phyloP scores from a whole-genome alignment of 2,888 invertebrate genomes.

The Tholera decimalis region DNA sequence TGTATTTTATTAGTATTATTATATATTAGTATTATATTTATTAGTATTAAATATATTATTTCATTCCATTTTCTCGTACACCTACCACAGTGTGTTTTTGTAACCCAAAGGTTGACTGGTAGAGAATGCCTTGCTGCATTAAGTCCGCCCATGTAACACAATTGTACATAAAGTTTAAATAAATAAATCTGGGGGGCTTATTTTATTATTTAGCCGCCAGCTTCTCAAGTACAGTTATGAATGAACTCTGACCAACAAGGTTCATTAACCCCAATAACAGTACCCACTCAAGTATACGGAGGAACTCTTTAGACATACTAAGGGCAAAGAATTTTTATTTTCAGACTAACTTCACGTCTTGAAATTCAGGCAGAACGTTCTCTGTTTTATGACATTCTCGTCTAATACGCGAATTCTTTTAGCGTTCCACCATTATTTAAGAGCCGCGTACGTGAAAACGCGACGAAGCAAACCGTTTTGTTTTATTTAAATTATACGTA shows the following conservation, averaged over 20 bases:
- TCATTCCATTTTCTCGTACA: too few relatives aligned
- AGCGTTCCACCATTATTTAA: conserved; percentile 41
- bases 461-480: conserved; percentile 20
- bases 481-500: conserved; percentile 50
- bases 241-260: background rate
- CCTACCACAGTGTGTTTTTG: too few relatives aligned
- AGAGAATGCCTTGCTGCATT: too few relatives aligned
- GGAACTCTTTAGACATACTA: conserved; percentile 5
- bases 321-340: conserved; percentile 31
- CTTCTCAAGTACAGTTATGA: too few relatives aligned
- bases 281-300: background rate
- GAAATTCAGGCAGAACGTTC: conserved; percentile 33
- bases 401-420: conserved; percentile 56
- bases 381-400: conserved; percentile 49
- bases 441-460: background rate
- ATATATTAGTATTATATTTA: too few relatives aligned
- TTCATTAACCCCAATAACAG: background rate
- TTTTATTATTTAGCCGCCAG: too few relatives aligned
- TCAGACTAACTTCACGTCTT: conserved; percentile 22
- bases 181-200: too few relatives aligned
- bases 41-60: too few relatives aligned
- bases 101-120: too few relatives aligned
- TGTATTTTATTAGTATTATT: too few relatives aligned
- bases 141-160: too few relatives aligned
- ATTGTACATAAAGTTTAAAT: too few relatives aligned